Evolutionary conservation across 2,113 vertebrate genomes (phyloP).

Genomic region (Nothoprocta perdicaria): DNA sequence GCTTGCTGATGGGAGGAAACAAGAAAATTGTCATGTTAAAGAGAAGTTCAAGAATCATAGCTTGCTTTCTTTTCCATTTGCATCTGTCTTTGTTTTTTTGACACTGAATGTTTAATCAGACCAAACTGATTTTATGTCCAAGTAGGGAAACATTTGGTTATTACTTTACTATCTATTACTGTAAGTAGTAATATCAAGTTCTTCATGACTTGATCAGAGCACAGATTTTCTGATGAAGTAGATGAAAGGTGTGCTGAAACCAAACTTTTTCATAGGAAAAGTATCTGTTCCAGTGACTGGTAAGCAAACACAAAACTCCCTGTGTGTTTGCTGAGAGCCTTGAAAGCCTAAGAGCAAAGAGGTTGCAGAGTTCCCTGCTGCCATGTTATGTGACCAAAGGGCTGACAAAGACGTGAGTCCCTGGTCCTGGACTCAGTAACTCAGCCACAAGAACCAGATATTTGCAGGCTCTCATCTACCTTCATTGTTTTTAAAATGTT

Average conservation of each 20-base stretch:
- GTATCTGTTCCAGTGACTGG: neutral
- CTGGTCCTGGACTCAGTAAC: neutral
- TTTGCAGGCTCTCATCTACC: neutral
- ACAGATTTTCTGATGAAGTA: neutral
- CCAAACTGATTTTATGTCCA: neutral
- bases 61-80: neutral
- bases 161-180: neutral
- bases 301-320: neutral
- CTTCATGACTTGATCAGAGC: neutral
- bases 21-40: neutral
- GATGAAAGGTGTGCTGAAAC: neutral
- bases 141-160: neutral
- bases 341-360: neutral
- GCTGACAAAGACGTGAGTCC: neutral
- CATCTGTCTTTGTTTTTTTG: neutral
- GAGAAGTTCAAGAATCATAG: neutral
- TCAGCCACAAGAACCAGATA: accelerated
- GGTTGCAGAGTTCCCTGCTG: neutral
- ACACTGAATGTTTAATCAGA: neutral
- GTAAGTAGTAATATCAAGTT: neutral
- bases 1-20: neutral
- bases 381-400: neutral
- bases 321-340: neutral
- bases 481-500: neutral
- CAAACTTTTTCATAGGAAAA: neutral